Evolutionary conservation across 2,113 vertebrate genomes (phyloP), one percentile per base, ranked within the genome.

Genomic region (Polypterus senegalus): DNA sequence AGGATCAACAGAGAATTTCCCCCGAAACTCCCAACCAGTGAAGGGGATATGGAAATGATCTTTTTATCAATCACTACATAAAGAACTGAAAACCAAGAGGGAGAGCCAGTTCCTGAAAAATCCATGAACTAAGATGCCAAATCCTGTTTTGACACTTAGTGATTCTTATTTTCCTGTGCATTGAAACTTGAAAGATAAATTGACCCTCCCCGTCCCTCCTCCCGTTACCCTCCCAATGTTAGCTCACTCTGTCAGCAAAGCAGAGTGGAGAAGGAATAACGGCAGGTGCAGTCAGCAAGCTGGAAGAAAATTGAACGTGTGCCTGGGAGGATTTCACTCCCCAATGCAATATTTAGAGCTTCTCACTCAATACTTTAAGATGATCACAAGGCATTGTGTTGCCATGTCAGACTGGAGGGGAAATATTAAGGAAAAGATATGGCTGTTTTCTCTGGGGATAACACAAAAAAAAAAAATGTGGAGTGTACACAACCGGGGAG

Each of bases 51-150:
- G 88, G 91, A 84, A 89, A 85, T 87, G 87, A 86, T 88, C 77
- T 90, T 88, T 86, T 81, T 75, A 54, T 81, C 77, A 68, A 60
- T 83, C 76, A 77, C 27, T 73, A 75, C 76, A 79, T 74, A 72
- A 81, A 76, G 78, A 88, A 83, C 84, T 84, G 86, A 87, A 87
- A 78, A 86, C 83, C 70, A 80, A 86, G 86, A 73, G 80, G 86
- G 81, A 81, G 76, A 84, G 74, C 76, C 76, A 76, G 71, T 81
- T 76, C 71, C 77, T 76, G 80, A 65, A 68, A 66, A 87, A 88
- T 27, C 85, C 77, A 83, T 83, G 84, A 82, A 85, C 83, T 83
- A 86, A 91, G 89, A 93, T 86, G 91, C 92, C 91, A 91, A 91
- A 89, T 88, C 81, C 71, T 74, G 70, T 72, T 83, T 85, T 83